Conservation (phyloP, 2,797 vertebrate genomes). For the Anabas testudineus region DNA sequence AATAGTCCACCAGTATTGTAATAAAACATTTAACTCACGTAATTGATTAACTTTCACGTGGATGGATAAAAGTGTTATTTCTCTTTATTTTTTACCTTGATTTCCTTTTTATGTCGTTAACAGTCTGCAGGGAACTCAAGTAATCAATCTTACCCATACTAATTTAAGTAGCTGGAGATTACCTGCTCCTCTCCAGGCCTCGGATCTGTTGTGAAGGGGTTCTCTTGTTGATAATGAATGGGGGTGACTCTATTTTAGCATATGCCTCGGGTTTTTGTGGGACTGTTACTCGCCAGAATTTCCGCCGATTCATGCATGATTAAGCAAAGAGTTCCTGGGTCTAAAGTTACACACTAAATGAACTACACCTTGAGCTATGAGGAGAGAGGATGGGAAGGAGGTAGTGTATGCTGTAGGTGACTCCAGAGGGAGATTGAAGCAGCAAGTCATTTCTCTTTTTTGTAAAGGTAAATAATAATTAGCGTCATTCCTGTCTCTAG, state of each 20-base stretch:
- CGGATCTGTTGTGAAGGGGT: constrained; percentile 39
- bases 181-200: constrained; percentile 20
- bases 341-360: constrained; percentile 72
- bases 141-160: constrained; percentile 25
- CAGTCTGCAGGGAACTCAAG: constrained; percentile 1
- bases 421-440: constrained; percentile 15
- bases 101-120: constrained; percentile 7
- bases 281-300: constrained; percentile 67
- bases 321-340: constrained; percentile 70
- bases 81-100: background rate
- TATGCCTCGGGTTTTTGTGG: constrained; percentile 66
- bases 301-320: constrained; percentile 81
- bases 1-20: background rate
- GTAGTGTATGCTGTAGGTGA: constrained; percentile 13
- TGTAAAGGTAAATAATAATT: constrained; percentile 38
- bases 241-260: constrained; percentile 58
- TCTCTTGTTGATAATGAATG: constrained; percentile 50
- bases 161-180: constrained; percentile 18
- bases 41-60: background rate
- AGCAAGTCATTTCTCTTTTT: constrained; percentile 4
- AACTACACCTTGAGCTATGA: constrained; percentile 67
- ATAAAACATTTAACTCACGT: background rate
- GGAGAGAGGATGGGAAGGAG: constrained; percentile 21
- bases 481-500: constrained; percentile 28
- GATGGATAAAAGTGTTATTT: background rate